Percentiles rank a stretch among this genome's conserved stretches.
Evolutionary conservation across 2,888 invertebrate genomes (phyloP).

Genomic region (Drepana falcataria): DNA sequence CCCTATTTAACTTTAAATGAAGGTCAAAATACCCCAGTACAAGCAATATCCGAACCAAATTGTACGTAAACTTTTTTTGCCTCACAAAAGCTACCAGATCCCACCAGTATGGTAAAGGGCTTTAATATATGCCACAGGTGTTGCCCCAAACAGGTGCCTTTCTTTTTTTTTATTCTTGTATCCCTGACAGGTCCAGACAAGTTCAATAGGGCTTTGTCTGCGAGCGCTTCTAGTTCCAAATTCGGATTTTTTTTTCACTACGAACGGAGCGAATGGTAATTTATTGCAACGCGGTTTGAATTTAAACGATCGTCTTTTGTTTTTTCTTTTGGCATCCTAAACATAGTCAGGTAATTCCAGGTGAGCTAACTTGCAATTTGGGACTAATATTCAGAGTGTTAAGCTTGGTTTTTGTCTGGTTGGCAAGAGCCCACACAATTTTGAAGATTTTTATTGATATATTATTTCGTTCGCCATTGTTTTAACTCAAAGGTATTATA

Average conservation of each 20-base stretch:
- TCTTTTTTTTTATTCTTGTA: slow-evolving; percentile 22
- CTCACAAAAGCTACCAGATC: slow-evolving; percentile 9
- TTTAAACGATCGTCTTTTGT: slow-evolving; percentile 23
- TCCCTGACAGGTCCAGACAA: slow-evolving; percentile 58
- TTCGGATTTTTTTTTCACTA: slow-evolving; percentile 48
- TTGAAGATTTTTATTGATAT: no score
- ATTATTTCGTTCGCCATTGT: no score
- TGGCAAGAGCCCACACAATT: no score
- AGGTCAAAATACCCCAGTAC: no score
- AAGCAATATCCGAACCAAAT: slow-evolving; percentile 18
- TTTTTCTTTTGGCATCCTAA: slow-evolving; percentile 5
- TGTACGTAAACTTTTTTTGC: slow-evolving; percentile 23
- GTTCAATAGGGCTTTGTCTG: slow-evolving; percentile 62
- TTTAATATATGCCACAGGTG: slow-evolving; percentile 68
- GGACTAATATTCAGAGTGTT: not conserved
- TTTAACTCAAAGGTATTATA: no score
- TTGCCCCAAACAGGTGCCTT: slow-evolving; percentile 60
- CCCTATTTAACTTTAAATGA: no score
- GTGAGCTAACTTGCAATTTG: not conserved
- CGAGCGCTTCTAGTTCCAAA: slow-evolving; percentile 47
- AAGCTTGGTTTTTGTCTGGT: not conserved
- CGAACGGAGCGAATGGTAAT: slow-evolving; percentile 49
- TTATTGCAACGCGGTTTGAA: slow-evolving; percentile 51
- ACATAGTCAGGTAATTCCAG: not conserved
- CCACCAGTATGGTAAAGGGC: slow-evolving; percentile 19